Base-by-base conservation (phyloP, 2,888 invertebrate genomes). In the Rhingia rostrata region DNA sequence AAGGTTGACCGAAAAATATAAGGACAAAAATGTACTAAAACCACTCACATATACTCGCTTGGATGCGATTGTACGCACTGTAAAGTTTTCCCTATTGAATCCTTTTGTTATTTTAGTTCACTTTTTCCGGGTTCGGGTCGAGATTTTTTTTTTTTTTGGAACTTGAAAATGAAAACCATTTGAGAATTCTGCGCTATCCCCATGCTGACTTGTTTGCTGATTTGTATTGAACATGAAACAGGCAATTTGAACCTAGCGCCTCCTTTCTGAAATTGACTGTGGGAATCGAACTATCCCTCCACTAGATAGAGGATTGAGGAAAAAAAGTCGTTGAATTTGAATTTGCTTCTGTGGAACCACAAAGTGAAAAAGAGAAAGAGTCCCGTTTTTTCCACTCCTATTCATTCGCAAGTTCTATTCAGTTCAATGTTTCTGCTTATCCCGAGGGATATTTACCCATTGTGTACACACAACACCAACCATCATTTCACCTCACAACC, bases 401-500 rank as follows among this genome's bases (percentile, higher is more conserved):
- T 60, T 47, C 74, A 70, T 32, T 80, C 73, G 45, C 64, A 80
- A 70, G 69, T 84, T 67, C 73, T 74, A 70, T 84, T 84, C 79
- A 67, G 67, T 79, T 79, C 84, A 74, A 64, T 84, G 79, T 79
- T 79, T 84, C 74, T 84, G 79, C 54, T 80, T 84, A 70, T 80
- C 79, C 84, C 66, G 64, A 74, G 80, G 84, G 84, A 80, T 84
- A 70, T 84, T 84, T 80, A 70, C 75, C 64, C 74, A 60, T 84
- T 84, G 79, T 79, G 79, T 79, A 64, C 69, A 73, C 66, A 84
- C 64, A 75, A 84, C 74, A 84, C 84, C 74, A 84, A 53, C 69
- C 80, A 58, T 63, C 64, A 70, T 79, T 54, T 63, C 47, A 37
- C 63, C 33, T 58, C 9, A 41, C 14, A 37, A 45, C 39, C 14